Evolutionary conservation across 2,113 vertebrate species (phyloP).

Genomic region (Alectura lathami): DNA sequence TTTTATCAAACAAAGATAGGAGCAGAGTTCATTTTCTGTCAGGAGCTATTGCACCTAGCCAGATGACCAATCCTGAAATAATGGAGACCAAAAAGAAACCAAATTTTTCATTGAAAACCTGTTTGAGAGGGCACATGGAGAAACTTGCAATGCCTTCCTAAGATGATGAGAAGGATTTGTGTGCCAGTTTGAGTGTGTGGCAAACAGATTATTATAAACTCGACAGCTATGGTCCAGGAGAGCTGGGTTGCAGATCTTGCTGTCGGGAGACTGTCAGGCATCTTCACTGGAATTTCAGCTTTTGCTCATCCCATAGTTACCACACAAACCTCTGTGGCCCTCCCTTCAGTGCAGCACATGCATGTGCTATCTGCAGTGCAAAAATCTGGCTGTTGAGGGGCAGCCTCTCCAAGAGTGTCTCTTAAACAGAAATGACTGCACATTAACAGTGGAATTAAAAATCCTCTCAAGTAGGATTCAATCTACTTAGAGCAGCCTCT

Average conservation of each 20-base stretch:
- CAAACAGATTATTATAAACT: neutral
- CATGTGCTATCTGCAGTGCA: neutral
- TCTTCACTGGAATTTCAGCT: neutral
- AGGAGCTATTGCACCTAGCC: neutral
- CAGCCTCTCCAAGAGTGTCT: neutral
- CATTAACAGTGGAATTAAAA: neutral
- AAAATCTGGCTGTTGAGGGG: neutral
- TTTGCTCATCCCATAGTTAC: neutral
- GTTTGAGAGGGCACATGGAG: neutral
- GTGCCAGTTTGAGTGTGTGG: neutral
- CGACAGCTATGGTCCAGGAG: neutral
- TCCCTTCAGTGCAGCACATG: fast-evolving
- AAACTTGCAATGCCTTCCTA: neutral
- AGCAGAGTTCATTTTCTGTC: neutral
- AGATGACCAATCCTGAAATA: neutral
- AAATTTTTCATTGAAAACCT: neutral
- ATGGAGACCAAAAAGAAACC: neutral
- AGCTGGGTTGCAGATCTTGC: neutral
- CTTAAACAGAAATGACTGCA: neutral
- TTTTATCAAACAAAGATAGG: neutral
- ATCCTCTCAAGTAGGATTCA: neutral
- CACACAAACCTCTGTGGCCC: neutral
- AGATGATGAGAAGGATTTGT: neutral
- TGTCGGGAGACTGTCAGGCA: neutral
- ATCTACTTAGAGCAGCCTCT: neutral